Percentiles rank a stretch among this genome's conserved stretches.
These are phyloP conservation scores for Sebastes reedi DNA, from an alignment of 2,797 vertebrate species.

Conservation along the genomic window DNA sequence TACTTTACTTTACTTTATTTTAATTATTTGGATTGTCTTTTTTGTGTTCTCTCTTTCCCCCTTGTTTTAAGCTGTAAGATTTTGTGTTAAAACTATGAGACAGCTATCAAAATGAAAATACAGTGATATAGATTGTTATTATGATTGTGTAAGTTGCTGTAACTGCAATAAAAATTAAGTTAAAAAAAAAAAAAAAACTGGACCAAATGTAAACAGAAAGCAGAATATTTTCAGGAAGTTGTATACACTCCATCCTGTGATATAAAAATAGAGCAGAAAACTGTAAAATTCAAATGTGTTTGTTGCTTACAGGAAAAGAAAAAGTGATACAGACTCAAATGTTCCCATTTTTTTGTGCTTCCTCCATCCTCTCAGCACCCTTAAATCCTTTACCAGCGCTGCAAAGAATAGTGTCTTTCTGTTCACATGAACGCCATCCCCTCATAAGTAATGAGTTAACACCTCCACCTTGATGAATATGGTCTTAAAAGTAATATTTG, in stretches of 20 bases:
- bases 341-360: background rate
- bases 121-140: no score
- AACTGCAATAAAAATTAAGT: no score
- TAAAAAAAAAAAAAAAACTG: no score
- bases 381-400: constrained; percentile 12
- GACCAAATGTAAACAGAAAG: background rate
- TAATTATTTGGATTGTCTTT: no score
- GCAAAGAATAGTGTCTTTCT: constrained; percentile 31
- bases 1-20: no score
- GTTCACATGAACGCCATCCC: constrained; percentile 18
- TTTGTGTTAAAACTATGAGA: no score
- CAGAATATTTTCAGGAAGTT: background rate
- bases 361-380: background rate
- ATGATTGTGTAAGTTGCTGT: no score
- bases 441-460: constrained; percentile 43
- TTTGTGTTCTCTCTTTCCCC: no score
- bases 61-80: no score
- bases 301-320: background rate
- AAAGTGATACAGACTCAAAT: constrained; percentile 4
- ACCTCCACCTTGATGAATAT: constrained; percentile 50
- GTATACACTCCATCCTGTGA: background rate
- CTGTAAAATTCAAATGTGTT: background rate
- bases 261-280: background rate
- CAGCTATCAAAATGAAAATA: no score
- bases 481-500: constrained; percentile 53